phyloP scores from a whole-genome alignment of 2,888 invertebrate species.

The Sesamia inferens region DNA sequence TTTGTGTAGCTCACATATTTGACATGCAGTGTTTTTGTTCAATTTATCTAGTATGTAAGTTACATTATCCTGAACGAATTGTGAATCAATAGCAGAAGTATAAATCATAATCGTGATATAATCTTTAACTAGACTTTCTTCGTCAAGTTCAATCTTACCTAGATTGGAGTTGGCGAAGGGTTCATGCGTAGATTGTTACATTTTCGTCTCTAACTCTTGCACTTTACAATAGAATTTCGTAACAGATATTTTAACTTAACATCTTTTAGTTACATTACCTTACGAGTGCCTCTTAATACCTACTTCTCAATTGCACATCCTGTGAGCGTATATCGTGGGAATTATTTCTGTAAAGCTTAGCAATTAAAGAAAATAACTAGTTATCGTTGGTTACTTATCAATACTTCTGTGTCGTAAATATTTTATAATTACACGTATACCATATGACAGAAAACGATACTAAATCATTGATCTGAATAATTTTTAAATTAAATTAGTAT shows the following conservation, averaged over 20 bases:
- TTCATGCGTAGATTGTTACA: conserved; percentile 6
- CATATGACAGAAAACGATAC: conserved; percentile 43
- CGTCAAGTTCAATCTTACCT: neutral
- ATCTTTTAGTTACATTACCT: conserved; percentile 12
- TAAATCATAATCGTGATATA: neutral
- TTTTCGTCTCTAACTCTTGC: neutral
- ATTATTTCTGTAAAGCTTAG: conserved; percentile 20
- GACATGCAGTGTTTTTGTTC: too few species aligned
- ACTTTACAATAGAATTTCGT: conserved; percentile 4
- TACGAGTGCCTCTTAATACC: conserved; percentile 9
- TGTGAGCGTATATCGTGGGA: conserved; percentile 49
- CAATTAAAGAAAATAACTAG: conserved; percentile 50
- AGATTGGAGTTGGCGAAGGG: neutral
- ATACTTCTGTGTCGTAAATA: conserved; percentile 24
- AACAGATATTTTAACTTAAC: conserved; percentile 29
- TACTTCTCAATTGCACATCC: conserved; percentile 41
- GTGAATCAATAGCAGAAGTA: too few species aligned
- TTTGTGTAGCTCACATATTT: too few species aligned
- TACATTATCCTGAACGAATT: too few species aligned
- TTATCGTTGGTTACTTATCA: conserved; percentile 26
- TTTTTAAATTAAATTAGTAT: conserved; percentile 13
- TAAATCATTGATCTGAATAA: conserved; percentile 46
- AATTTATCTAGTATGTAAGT: too few species aligned
- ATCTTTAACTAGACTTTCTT: neutral
- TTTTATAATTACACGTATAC: conserved; percentile 37